These are phyloP conservation scores for Ridgeia piscesae DNA, from an alignment of 1,140 invertebrate species.

Conservation along the genomic window DNA sequence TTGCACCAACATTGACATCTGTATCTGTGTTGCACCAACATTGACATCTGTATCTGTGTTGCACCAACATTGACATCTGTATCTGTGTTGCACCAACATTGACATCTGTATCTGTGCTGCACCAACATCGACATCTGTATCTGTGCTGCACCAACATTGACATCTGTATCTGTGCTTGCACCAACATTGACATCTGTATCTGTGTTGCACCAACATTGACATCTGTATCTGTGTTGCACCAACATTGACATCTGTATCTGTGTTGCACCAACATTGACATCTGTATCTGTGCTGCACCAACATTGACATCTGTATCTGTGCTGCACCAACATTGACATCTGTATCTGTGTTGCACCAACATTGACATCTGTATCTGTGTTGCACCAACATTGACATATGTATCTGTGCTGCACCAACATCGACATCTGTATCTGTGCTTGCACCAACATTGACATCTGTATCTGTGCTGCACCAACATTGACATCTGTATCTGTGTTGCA, in stretches of 20 bases:
- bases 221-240: neutral
- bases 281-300: neutral
- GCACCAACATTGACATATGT: neutral
- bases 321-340: neutral
- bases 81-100: neutral
- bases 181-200: neutral
- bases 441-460: neutral
- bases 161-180: no score
- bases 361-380: no score
- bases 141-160: neutral
- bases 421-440: no score
- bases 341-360: neutral
- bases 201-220: neutral
- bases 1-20: neutral
- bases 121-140: neutral
- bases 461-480: neutral
- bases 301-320: no score
- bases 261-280: neutral
- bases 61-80: neutral
- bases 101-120: no score
- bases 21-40: neutral
- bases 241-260: no score
- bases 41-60: no score
- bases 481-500: no score
- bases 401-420: neutral